Base-by-base conservation (phyloP, 2,888 invertebrate species). In the Xanthia togata region DNA sequence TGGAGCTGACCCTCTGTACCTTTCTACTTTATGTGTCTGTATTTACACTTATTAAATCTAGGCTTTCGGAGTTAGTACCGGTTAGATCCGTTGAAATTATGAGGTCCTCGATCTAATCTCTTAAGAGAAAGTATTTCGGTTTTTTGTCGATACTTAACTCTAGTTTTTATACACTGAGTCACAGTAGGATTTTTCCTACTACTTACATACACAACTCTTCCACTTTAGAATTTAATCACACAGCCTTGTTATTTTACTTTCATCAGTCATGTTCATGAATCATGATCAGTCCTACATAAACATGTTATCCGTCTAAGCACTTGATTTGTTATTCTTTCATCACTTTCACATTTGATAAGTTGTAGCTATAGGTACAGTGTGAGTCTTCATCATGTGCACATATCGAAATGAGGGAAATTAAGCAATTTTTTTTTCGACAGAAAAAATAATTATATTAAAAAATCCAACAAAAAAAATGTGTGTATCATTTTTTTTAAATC, bases 161-260 rank as follows among this genome's bases (percentile, higher is more conserved):
- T 14, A n/a, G 38, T 55, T 65, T 59, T 81, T 70, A 14, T 31
- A 17, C 9, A 41, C 17, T 38, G 59, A 31, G 12, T 70, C 53
- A 31, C 1, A 0, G 23, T 68, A 41, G 59, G 31, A 81, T 41
- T 70, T 69, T 70, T 81, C 38, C 76, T 64, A 65, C 14, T 12
- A 8, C 31, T 67, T 1, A 97, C 97, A 35, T 78, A 59, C 3
- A 47, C 47, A 3, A 20, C n/a, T 77, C 50, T 26, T 69, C 20
- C 2, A 31, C 31, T 67, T 65, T 4, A 23, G 6, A 59, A 47
- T 59, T 4, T 59, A n/a, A 17, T 59, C 20, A 20, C 55, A 31
- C 31, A n/a, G 6, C 0, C 23, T 62, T 62, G 26, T 9, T n/a
- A n/a, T 44, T 62, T 53, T 23, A 76, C 70, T 62, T 78, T 78